These are phyloP conservation scores for Coranthus polyacanthus DNA, from an alignment of 2,797 vertebrate genomes.

Conservation along the genomic window DNA sequence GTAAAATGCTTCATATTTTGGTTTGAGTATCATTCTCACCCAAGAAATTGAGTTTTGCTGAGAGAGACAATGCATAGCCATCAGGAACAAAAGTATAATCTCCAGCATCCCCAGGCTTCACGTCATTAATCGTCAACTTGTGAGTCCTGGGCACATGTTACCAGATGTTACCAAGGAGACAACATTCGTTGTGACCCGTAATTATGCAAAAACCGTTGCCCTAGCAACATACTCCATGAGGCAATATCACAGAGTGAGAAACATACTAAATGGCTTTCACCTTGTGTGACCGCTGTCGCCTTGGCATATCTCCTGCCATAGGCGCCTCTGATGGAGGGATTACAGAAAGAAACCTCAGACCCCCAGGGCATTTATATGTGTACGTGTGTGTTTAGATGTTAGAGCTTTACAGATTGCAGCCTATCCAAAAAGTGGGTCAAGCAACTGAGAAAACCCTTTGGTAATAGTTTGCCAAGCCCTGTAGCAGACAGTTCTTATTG, in stretches of 20 bases:
- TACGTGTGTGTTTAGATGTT: slow-evolving; percentile 41
- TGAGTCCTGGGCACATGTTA: slow-evolving; percentile 83
- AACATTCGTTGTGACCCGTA: slow-evolving; percentile 47
- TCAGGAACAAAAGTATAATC: slow-evolving; percentile 93
- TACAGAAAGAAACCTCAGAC: slow-evolving; percentile 55
- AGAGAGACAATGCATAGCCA: slow-evolving; percentile 90
- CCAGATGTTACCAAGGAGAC: slow-evolving; percentile 69
- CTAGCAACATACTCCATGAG: slow-evolving; percentile 62
- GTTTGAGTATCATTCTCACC: slow-evolving; percentile 74
- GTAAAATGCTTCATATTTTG: not conserved
- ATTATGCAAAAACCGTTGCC: slow-evolving; percentile 71
- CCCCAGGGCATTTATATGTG: slow-evolving; percentile 28
- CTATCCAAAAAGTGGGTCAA: slow-evolving; percentile 63
- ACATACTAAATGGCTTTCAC: slow-evolving; percentile 66
- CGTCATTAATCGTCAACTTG: slow-evolving; percentile 90
- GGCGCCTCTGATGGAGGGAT: slow-evolving; percentile 63
- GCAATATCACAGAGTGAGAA: slow-evolving; percentile 52
- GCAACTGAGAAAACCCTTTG: slow-evolving; percentile 42
- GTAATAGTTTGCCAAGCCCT: slow-evolving; percentile 47
- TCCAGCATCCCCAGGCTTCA: slow-evolving; percentile 88
- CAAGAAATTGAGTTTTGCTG: slow-evolving; percentile 93
- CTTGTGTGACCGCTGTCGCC: slow-evolving; percentile 67
- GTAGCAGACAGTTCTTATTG: slow-evolving; percentile 37
- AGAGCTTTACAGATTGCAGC: slow-evolving; percentile 54
- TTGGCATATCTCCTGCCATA: slow-evolving; percentile 44